Conservation (phyloP, 2,797 vertebrate species). For the Arctocebus calabarensis region DNA sequence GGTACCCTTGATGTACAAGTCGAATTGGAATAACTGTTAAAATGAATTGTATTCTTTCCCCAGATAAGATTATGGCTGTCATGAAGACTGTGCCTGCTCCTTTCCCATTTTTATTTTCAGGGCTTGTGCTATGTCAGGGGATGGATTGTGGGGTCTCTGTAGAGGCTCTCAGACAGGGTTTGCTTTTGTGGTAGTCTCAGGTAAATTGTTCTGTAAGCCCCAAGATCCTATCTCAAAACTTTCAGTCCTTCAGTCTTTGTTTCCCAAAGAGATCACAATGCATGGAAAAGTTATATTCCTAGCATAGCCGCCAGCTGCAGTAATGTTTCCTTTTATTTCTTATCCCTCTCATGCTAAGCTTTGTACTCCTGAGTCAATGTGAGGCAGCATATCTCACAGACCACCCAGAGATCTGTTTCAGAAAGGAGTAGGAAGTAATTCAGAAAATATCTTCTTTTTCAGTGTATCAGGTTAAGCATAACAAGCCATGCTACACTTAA, state of each 20-base stretch:
- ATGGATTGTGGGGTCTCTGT: slow-evolving; percentile 21
- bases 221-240: slow-evolving; percentile 62
- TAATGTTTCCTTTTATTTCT: slow-evolving; percentile 70
- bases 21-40: slow-evolving; percentile 44
- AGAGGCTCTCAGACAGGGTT: slow-evolving; percentile 45
- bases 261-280: slow-evolving; percentile 63
- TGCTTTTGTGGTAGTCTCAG: slow-evolving; percentile 42
- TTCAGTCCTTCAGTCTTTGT: slow-evolving; percentile 55
- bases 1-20: background rate
- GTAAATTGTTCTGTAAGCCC: slow-evolving; percentile 61
- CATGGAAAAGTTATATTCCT: slow-evolving; percentile 38
- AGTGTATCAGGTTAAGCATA: background rate
- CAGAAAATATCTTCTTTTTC: slow-evolving; percentile 37
- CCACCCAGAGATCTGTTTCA: slow-evolving; percentile 55
- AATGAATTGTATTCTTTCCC: slow-evolving; percentile 21
- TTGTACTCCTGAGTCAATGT: background rate
- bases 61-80: background rate
- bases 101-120: slow-evolving; percentile 44
- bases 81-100: background rate
- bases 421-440: slow-evolving; percentile 38
- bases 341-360: slow-evolving; percentile 49
- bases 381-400: slow-evolving; percentile 23
- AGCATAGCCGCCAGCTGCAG: slow-evolving; percentile 34
- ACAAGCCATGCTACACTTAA: background rate
- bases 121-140: background rate